These are phyloP conservation scores for Rhinogobio ventralis DNA, from an alignment of 2,797 vertebrate genomes.

Conservation along the genomic window DNA sequence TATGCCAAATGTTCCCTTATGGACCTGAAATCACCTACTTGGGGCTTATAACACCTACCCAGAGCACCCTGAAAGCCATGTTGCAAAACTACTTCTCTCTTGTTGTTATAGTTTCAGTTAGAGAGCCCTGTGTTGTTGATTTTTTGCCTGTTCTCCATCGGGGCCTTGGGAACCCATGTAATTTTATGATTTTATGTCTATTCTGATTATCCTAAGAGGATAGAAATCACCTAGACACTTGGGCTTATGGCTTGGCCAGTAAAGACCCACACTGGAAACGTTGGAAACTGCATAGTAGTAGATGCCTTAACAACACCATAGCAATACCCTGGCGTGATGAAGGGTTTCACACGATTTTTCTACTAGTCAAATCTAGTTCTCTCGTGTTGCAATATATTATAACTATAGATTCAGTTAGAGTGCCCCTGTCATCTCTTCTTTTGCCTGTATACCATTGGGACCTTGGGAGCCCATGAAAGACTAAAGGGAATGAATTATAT, in stretches of 20 bases:
- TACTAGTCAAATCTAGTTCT: neutral
- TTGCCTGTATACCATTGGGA: constrained; percentile 4
- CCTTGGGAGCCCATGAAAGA: constrained; percentile 12
- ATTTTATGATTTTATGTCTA: neutral
- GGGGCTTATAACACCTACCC: neutral
- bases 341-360: neutral
- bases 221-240: constrained; percentile 5
- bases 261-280: neutral
- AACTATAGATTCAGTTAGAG: neutral
- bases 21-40: neutral
- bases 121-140: neutral
- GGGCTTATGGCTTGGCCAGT: neutral
- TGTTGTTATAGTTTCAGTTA: neutral
- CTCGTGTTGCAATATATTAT: neutral
- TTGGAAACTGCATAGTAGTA: neutral
- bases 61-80: neutral
- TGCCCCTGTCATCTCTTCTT: neutral
- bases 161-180: neutral
- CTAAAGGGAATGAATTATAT: constrained; percentile 32
- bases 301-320: neutral
- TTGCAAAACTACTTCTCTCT: neutral
- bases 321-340: neutral
- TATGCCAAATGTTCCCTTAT: neutral
- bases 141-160: neutral
- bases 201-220: neutral